Evolutionary conservation across 2,888 invertebrate species (phyloP), one percentile per base, ranked within the genome.

Genomic region (Megastigmus dorsalis): DNA sequence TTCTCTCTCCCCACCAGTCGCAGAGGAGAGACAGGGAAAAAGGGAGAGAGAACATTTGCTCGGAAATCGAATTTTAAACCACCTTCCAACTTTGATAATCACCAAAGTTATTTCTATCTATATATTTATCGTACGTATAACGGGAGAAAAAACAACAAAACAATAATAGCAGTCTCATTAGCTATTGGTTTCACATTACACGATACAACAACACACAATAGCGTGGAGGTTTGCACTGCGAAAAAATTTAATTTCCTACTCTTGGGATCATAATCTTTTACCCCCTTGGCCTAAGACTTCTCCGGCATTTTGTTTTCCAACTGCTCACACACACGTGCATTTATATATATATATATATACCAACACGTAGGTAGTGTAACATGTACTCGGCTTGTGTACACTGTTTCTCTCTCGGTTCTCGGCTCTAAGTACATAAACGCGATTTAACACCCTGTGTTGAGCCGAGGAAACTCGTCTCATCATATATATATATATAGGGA

Each of bases 401-500:
- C 45, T 15, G 28, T 55, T 18, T 66, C 66, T 54, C 66, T 54
- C 66, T 30, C 38, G 18, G 6, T 41, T 36, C 33, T 52, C 36
- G n/a, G n/a, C n/a, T n/a, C 33, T 30, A 43, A 20, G 41, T 41
- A 54, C 69, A 52, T 23, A 60, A 69, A 60, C 13, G 52, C 60
- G 48, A 69, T 69, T 69, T 52, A 60, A 60, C 68, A 50, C 59
- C 59, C 50, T 20, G 38, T 41, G 59, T 36, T n/a, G 36, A 36
- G 30, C 13, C 26, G 59, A n/a, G 41, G 52, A 62, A 54, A 69
- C 54, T 62, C 36, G 33, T 26, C 23, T 20, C 15, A 26, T 41
- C 54, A n/a, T n/a, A n/a, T n/a, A n/a, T n/a, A n/a, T n/a, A n/a
- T n/a, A n/a, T n/a, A n/a, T n/a, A n/a, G n/a, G n/a, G n/a, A n/a